Evolutionary conservation across 2,113 vertebrate species (phyloP).

Genomic region (Tragulus kanchil): DNA sequence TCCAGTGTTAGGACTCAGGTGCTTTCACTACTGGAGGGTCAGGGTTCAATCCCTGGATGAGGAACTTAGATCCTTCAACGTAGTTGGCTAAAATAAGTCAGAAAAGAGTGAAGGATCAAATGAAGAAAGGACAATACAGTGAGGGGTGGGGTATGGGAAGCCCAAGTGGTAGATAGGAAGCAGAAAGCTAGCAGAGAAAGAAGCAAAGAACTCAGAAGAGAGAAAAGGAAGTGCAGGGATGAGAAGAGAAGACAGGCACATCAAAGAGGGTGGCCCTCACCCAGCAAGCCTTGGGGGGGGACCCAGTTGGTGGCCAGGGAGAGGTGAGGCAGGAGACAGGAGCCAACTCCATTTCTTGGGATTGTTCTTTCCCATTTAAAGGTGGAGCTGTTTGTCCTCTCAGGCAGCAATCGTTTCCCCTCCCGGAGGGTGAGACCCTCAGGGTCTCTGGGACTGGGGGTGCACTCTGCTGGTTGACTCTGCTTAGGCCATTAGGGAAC

Average conservation of each 20-base stretch:
- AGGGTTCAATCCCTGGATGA: rapidly evolving
- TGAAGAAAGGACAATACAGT: not conserved
- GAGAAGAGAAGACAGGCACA: not conserved
- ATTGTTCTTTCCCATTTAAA: not conserved
- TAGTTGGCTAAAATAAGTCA: not conserved
- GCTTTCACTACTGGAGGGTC: not conserved
- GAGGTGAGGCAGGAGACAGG: not conserved
- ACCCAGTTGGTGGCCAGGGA: not conserved
- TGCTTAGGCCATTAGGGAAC: not conserved
- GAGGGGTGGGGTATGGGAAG: not conserved
- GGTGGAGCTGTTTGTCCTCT: not conserved
- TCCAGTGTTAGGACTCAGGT: not conserved
- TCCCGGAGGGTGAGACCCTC: not conserved
- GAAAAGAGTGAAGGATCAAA: not conserved
- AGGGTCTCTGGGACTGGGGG: not conserved
- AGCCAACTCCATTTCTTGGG: not conserved
- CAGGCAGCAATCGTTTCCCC: not conserved
- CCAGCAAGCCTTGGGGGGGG: not conserved
- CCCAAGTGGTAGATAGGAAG: not conserved
- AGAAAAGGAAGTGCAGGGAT: not conserved
- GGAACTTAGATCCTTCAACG: not conserved
- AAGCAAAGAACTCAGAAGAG: not conserved
- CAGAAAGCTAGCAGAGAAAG: not conserved
- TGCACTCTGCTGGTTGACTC: not conserved
- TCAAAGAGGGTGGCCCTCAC: not conserved